phyloP scores from a whole-genome alignment of 2,797 vertebrate species.

The Sus cebifrons region DNA sequence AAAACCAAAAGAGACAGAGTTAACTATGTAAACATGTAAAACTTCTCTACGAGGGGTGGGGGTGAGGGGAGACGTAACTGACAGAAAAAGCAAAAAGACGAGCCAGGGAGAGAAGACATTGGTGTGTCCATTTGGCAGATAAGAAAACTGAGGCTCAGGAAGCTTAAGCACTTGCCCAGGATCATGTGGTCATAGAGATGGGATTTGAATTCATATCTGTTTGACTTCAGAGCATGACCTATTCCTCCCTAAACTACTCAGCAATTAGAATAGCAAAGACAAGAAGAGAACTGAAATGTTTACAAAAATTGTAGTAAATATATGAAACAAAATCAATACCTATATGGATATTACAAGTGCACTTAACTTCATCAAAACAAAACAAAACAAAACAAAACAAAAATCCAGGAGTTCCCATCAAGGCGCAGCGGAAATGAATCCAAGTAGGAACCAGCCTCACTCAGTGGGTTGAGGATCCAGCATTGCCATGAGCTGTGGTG shows the following conservation, averaged over 20 bases:
- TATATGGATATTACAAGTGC: not conserved
- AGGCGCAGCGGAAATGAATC: too few relatives aligned
- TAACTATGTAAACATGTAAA: conserved; percentile 68
- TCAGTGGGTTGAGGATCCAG: too few relatives aligned
- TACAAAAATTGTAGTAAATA: too few relatives aligned
- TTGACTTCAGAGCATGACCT: not conserved
- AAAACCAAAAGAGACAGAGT: conserved; percentile 50
- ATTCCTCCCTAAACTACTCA: not conserved
- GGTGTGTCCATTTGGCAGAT: not conserved
- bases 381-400: not conserved
- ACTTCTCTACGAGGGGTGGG: not conserved
- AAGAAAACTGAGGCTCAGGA: not conserved
- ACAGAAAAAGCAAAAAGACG: not conserved
- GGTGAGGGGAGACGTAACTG: not conserved
- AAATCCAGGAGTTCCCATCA: too few relatives aligned
- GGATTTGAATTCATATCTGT: not conserved
- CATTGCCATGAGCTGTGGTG: too few relatives aligned
- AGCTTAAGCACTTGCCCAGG: not conserved
- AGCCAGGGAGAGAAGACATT: accelerated
- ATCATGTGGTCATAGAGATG: not conserved
- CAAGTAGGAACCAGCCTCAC: too few relatives aligned
- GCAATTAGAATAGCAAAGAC: not conserved
- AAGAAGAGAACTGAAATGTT: not conserved
- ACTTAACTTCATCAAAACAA: not conserved
- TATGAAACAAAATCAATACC: not conserved